These are phyloP conservation scores for Stichodactyla helianthus DNA, from an alignment of 64 coral and sea anemone genomes.

Conservation along the genomic window DNA sequence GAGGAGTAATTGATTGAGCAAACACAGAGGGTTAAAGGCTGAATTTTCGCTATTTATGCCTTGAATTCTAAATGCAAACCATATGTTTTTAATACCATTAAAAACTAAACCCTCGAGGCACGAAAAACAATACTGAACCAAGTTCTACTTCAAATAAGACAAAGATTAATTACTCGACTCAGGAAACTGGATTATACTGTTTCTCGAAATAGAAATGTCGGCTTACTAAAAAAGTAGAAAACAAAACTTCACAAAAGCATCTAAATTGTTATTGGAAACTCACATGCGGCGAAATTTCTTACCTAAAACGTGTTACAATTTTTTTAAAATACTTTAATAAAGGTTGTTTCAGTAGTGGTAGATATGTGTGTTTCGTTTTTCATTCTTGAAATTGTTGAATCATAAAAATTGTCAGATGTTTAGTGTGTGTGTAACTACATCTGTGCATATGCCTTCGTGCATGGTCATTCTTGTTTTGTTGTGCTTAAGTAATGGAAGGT, in stretches of 20 bases:
- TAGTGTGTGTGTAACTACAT: not conserved
- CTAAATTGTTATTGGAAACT: too few species aligned
- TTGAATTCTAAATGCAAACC: not conserved
- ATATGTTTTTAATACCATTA: not conserved
- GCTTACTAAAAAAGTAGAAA: too few species aligned
- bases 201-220: too few species aligned
- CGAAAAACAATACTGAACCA: not conserved
- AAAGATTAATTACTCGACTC: too few species aligned
- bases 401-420: not conserved
- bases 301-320: too few species aligned
- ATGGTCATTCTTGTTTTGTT: not conserved
- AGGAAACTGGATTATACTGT: too few species aligned
- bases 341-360: not conserved
- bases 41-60: not conserved
- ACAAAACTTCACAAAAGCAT: too few species aligned
- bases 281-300: too few species aligned
- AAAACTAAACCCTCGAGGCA: not conserved
- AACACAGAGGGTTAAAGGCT: slow-evolving; percentile 5
- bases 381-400: not conserved
- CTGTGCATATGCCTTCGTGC: not conserved
- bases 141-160: not conserved
- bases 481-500: not conserved
- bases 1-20: slow-evolving; percentile 2
- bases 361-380: not conserved
- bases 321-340: not conserved